Conservation (phyloP, 2,797 vertebrate genomes). For the Cirrhinus mrigala region DNA sequence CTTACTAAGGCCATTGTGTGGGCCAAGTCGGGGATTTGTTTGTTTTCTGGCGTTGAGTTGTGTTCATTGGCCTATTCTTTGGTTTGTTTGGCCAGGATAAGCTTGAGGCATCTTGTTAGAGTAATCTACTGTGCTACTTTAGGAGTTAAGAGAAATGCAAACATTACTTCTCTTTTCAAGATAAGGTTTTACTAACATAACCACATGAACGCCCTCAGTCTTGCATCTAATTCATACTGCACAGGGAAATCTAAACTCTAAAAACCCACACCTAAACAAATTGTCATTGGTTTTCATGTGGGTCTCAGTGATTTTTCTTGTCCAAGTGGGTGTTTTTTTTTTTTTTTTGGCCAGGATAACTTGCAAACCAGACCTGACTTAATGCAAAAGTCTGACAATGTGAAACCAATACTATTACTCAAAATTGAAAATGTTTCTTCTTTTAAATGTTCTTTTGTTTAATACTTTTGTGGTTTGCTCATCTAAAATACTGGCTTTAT, state of each 20-base stretch:
- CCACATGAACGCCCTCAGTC: not conserved
- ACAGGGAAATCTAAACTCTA: not conserved
- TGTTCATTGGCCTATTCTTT: not conserved
- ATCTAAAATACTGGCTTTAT: not conserved
- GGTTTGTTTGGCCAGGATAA: constrained; percentile 51
- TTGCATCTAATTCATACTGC: not conserved
- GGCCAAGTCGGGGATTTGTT: constrained; percentile 37
- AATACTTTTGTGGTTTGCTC: not conserved
- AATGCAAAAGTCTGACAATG: not conserved
- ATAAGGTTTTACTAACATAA: not conserved
- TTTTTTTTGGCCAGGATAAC: not conserved
- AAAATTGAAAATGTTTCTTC: not conserved
- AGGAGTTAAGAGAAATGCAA: not conserved
- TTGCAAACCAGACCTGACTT: not conserved
- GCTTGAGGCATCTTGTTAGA: not conserved
- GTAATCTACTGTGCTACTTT: not conserved
- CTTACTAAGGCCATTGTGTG: constrained; percentile 9
- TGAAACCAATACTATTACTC: not conserved
- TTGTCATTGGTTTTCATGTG: not conserved
- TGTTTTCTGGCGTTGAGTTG: constrained; percentile 11
- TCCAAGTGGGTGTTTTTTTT: not conserved
- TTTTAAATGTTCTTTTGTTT: not conserved
- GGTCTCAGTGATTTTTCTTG: not conserved
- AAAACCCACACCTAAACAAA: not conserved
- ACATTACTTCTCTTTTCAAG: not conserved